Evolutionary conservation across 2,797 vertebrate species (phyloP), one percentile per base, ranked within the genome.

Genomic region (Alca torda): DNA sequence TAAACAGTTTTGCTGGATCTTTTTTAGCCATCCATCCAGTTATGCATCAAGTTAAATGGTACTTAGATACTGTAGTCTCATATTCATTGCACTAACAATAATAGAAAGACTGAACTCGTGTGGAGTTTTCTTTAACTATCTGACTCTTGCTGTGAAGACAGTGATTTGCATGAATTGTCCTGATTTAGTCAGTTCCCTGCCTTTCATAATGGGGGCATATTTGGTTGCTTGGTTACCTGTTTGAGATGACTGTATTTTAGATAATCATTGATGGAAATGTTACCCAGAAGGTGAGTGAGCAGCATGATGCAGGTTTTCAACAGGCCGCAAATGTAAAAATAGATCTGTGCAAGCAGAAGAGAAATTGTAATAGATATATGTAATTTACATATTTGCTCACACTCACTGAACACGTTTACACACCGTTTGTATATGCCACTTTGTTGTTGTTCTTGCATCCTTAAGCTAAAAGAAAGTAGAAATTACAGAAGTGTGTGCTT

Each of bases 161-260:
- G 33, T 54, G 77, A 95, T 92, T 87, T 89, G 90, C 72, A 85
- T 83, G 72, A 87, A 83, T 91, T 87, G 81, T 68, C 70, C 86
- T 79, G 56, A 77, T 89, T 57, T 68, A 87, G 84, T 76, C 64
- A 83, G 67, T 67, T 87, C 86, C 68, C 72, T 60, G 64, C 6
- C 78, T 92, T 74, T 95, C 81, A 23, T 77, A 80, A 92, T 77
- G 78, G 94, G 59, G 75, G 45, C 68, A 83, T 61, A 73, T 87
- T 93, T 94, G 41, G 90, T 95, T 97, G 88, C 95, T 87, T 90
- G 86, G 93, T 92, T 96, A 92, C 90, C 74, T 61, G 16, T 75
- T 91, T 84, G 57, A 89, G 59, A 89, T 70, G 41, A 72, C 86
- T 87, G 80, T 80, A 77, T 85, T 95, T 95, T 35, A 90, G 77